Conservation (phyloP, 2,888 invertebrate species). For the Eupithecia exiguata region DNA sequence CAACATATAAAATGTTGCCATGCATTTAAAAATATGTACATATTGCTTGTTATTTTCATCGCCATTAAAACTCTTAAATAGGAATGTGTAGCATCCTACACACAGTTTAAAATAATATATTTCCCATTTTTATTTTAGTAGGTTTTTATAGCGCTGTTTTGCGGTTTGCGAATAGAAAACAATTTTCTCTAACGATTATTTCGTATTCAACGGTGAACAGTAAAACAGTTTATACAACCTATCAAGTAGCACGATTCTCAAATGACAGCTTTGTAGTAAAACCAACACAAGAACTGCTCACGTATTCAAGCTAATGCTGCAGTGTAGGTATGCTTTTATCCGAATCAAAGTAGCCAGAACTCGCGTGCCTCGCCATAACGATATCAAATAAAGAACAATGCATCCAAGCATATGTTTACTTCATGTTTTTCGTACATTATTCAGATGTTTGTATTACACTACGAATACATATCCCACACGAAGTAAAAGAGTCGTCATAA, state of each 20-base stretch:
- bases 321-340: neutral
- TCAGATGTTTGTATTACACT: conserved; percentile 66
- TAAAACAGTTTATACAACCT: neutral
- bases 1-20: neutral
- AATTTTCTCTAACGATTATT: conserved; percentile 22
- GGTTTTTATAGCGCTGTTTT: conserved; percentile 21
- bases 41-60: neutral
- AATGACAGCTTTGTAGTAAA: neutral
- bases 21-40: neutral
- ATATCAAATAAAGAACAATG: conserved; percentile 53
- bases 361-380: neutral
- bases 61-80: neutral
- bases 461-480: conserved; percentile 75
- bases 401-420: conserved; percentile 60
- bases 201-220: conserved; percentile 14
- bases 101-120: conserved; percentile 28
- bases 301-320: conserved; percentile 1
- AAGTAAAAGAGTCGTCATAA: conserved; percentile 77
- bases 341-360: neutral
- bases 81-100: conserved; percentile 4
- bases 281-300: neutral
- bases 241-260: neutral
- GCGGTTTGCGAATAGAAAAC: conserved; percentile 19
- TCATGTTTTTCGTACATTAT: conserved; percentile 64
- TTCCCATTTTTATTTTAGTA: conserved; percentile 23